These are phyloP conservation scores for Eugnorisma glareosa DNA, from an alignment of 2,888 invertebrate species.

Conservation along the genomic window DNA sequence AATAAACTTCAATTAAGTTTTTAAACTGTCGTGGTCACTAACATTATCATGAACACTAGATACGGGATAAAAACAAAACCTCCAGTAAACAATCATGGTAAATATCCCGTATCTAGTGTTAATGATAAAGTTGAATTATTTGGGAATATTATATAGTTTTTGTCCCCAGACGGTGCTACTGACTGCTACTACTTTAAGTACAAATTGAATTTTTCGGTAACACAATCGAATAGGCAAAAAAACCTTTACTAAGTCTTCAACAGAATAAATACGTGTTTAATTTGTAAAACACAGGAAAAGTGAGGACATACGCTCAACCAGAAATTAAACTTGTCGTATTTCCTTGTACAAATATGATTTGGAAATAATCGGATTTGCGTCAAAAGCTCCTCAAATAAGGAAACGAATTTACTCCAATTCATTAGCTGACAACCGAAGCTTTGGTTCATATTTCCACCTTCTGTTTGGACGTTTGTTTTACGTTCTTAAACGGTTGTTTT, in stretches of 20 bases:
- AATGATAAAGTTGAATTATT: too few relatives aligned
- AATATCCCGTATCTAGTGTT: too few relatives aligned
- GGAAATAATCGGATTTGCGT: conserved; percentile 28
- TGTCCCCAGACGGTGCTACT: neutral
- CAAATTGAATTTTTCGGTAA: neutral
- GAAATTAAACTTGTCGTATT: conserved; percentile 7
- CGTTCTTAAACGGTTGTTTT: too few relatives aligned
- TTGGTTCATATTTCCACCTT: neutral
- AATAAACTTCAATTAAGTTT: too few relatives aligned
- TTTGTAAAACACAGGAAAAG: neutral
- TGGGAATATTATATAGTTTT: too few relatives aligned
- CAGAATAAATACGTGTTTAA: neutral
- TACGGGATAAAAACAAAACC: too few relatives aligned
- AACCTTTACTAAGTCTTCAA: neutral
- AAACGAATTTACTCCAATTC: conserved; percentile 23
- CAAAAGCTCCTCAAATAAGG: neutral
- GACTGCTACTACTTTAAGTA: neutral
- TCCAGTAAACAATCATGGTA: too few relatives aligned
- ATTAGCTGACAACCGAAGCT: conserved; percentile 4
- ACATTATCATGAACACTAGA: too few relatives aligned
- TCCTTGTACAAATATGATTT: conserved; percentile 3
- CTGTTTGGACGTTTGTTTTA: neutral
- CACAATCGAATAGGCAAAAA: neutral
- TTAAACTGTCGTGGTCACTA: too few relatives aligned
- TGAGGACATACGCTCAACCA: neutral